Evolutionary conservation across 1,140 invertebrate genomes (phyloP).

Genomic region (Probaryconus sp.): DNA sequence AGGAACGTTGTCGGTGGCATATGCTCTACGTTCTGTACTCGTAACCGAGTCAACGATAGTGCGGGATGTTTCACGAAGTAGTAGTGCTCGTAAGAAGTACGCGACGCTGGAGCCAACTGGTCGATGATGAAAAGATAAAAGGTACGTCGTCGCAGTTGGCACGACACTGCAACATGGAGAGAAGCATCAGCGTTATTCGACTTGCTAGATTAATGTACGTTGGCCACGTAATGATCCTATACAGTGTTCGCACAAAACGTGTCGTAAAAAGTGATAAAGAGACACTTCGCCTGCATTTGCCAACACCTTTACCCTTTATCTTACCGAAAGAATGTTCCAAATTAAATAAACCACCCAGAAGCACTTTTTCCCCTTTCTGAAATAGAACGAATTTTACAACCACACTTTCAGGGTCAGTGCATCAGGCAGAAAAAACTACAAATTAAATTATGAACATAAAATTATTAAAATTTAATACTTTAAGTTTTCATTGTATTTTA

Average conservation of each 20-base stretch:
- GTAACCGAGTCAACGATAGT: slow-evolving; percentile 4
- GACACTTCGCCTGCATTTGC: slow-evolving; percentile 29
- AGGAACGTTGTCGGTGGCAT: slow-evolving; percentile 26
- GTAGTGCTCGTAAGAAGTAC: slow-evolving; percentile 36
- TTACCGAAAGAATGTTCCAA: background rate
- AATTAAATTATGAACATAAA: no score
- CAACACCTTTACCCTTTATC: slow-evolving; percentile 22
- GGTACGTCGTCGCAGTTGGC: slow-evolving; percentile 45
- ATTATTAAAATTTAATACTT: no score
- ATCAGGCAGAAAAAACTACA: no score
- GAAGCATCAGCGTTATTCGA: slow-evolving; percentile 36
- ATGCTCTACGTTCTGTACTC: slow-evolving; percentile 31
- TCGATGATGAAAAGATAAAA: slow-evolving; percentile 54
- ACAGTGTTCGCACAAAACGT: slow-evolving; percentile 37
- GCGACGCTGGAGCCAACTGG: slow-evolving; percentile 45
- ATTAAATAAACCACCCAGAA: slow-evolving; percentile 6
- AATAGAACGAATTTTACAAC: no score
- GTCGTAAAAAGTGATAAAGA: slow-evolving; percentile 46
- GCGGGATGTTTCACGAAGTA: slow-evolving; percentile 23
- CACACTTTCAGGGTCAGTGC: no score
- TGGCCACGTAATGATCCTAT: slow-evolving; percentile 41
- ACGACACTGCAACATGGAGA: slow-evolving; percentile 25
- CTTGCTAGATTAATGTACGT: slow-evolving; percentile 42
- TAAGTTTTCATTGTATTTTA: no score
- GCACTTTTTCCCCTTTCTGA: no score